Evolutionary conservation across 2,888 invertebrate genomes (phyloP).

Genomic region (Digitonthophagus gazella): DNA sequence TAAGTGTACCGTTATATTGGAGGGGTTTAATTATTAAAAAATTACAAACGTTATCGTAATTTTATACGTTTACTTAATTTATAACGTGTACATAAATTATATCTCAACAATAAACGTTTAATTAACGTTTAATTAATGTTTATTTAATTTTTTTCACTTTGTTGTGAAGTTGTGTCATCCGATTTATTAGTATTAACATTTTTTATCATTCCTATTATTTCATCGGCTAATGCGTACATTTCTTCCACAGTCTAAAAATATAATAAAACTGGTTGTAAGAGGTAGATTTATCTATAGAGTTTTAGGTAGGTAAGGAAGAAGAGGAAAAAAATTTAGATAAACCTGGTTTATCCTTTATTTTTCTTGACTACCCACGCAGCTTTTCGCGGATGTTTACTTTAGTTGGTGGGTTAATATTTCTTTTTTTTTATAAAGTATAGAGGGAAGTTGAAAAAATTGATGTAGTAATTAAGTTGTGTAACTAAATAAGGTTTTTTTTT

Average conservation of each 20-base stretch:
- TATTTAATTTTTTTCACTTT: neutral
- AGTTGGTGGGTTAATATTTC: neutral
- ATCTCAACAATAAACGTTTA: no score
- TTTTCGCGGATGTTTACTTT: neutral
- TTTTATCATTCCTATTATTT: slow-evolving; percentile 58
- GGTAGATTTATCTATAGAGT: neutral
- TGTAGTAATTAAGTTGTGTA: no score
- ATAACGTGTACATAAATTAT: no score
- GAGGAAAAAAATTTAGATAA: slow-evolving; percentile 11
- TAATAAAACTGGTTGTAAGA: no score
- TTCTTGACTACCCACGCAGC: neutral
- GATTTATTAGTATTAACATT: slow-evolving; percentile 29
- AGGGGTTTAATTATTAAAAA: no score
- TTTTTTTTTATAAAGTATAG: no score
- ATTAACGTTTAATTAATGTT: neutral
- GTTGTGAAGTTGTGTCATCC: slow-evolving; percentile 2
- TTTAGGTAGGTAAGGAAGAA: neutral
- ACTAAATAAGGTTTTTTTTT: no score
- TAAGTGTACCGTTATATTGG: no score
- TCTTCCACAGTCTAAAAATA: slow-evolving; percentile 64
- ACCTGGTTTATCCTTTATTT: no score
- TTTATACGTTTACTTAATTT: no score
- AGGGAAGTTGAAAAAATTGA: no score
- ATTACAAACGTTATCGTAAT: no score
- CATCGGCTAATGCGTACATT: slow-evolving; percentile 64